Conservation (phyloP, 2,797 vertebrate species). For the Oryzias dopingdopingensis region DNA sequence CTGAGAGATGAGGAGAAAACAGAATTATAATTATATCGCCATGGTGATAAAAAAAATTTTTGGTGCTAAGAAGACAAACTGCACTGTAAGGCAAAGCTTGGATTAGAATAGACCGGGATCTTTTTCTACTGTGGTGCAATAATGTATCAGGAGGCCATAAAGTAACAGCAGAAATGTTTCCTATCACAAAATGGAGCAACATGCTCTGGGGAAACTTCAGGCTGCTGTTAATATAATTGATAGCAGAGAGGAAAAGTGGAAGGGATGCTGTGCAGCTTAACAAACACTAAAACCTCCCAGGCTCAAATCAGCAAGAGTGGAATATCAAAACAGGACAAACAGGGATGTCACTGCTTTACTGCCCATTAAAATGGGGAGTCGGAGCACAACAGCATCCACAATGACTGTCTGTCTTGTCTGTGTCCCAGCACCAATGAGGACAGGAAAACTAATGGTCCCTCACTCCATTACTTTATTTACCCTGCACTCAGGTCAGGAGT, state of each 20-base stretch:
- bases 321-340: conserved; percentile 39
- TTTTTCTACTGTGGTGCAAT: conserved; percentile 35
- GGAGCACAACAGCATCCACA: conserved; percentile 6
- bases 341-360: conserved; percentile 14
- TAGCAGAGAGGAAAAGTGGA: conserved; percentile 18
- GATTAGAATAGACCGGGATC: conserved; percentile 50
- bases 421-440: background rate
- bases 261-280: conserved; percentile 32
- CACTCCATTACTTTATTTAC: conserved; percentile 15
- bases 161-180: conserved; percentile 49
- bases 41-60: conserved; percentile 57
- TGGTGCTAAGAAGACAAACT: conserved; percentile 50
- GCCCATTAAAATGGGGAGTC: conserved; percentile 15
- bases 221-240: conserved; percentile 61
- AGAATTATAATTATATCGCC: conserved; percentile 65
- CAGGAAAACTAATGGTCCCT: background rate
- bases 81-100: conserved; percentile 40
- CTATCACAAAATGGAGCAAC: conserved; percentile 59
- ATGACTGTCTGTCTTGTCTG: background rate
- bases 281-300: conserved; percentile 30
- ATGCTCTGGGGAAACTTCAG: conserved; percentile 46
- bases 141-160: conserved; percentile 54
- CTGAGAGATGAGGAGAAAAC: conserved; percentile 54
- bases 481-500: conserved; percentile 15
- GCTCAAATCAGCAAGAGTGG: conserved; percentile 23